These are phyloP conservation scores for Leucosticte australis DNA, from an alignment of 2,113 vertebrate species.

Conservation along the genomic window DNA sequence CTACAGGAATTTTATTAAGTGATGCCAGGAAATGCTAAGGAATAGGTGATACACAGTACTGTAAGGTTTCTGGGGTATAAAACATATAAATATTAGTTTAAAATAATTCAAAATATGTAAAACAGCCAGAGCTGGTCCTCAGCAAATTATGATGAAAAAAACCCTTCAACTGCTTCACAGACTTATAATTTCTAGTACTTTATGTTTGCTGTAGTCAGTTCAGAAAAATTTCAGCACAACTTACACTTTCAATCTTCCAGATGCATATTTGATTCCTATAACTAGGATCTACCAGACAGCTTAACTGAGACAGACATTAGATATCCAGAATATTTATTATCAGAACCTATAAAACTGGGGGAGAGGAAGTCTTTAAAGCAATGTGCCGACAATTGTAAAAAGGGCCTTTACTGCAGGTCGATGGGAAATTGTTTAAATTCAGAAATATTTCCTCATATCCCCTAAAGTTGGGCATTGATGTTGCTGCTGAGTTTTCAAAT, in stretches of 20 bases:
- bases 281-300: neutral
- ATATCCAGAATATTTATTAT: slow-evolving; percentile 24
- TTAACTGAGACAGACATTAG: neutral
- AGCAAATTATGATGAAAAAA: neutral
- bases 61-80: neutral
- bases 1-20: neutral
- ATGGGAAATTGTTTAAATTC: slow-evolving; percentile 41
- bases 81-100: neutral
- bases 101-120: neutral
- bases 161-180: neutral
- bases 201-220: neutral
- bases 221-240: neutral
- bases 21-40: neutral
- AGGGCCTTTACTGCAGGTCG: neutral
- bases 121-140: neutral
- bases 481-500: slow-evolving; percentile 74
- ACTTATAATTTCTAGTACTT: neutral
- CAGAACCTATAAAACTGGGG: neutral
- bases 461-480: slow-evolving; percentile 28
- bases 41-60: neutral
- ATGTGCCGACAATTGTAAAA: neutral
- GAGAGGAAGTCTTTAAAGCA: neutral
- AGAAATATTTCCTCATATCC: slow-evolving; percentile 38
- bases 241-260: neutral
- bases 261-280: neutral